phyloP scores from a whole-genome alignment of 2,888 invertebrate species.

The Bombylius discolor region DNA sequence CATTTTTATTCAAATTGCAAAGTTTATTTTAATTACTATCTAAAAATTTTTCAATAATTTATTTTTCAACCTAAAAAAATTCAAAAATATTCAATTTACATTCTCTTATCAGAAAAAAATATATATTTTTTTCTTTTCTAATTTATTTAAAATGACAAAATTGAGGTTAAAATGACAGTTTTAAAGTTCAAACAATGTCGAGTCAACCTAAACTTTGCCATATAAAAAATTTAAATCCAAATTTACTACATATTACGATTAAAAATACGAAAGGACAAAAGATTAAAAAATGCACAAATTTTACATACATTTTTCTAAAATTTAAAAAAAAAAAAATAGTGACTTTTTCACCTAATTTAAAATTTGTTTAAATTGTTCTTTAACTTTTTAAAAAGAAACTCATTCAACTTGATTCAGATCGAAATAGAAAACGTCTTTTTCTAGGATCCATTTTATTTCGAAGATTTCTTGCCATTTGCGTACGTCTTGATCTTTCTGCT shows the following conservation, averaged over 20 bases:
- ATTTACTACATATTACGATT: neutral
- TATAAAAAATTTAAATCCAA: neutral
- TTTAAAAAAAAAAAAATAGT: too few species aligned
- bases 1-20: too few species aligned
- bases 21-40: neutral
- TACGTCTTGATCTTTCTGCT: neutral
- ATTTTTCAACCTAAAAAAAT: neutral
- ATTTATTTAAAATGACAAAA: slow-evolving; percentile 1
- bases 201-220: slow-evolving; percentile 8
- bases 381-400: neutral
- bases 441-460: slow-evolving; percentile 37
- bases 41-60: neutral
- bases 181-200: neutral
- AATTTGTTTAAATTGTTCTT: neutral
- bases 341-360: neutral
- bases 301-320: neutral
- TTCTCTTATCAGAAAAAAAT: too few species aligned
- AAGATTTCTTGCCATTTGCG: slow-evolving; percentile 24
- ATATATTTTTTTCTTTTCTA: too few species aligned
- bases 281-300: neutral
- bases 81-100: neutral
- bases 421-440: slow-evolving; percentile 37
- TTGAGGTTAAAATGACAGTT: slow-evolving; percentile 3
- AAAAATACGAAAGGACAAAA: neutral
- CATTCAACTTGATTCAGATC: slow-evolving; percentile 27